Base-by-base conservation (phyloP, 2,797 vertebrate species). In the Alouatta caraya region DNA sequence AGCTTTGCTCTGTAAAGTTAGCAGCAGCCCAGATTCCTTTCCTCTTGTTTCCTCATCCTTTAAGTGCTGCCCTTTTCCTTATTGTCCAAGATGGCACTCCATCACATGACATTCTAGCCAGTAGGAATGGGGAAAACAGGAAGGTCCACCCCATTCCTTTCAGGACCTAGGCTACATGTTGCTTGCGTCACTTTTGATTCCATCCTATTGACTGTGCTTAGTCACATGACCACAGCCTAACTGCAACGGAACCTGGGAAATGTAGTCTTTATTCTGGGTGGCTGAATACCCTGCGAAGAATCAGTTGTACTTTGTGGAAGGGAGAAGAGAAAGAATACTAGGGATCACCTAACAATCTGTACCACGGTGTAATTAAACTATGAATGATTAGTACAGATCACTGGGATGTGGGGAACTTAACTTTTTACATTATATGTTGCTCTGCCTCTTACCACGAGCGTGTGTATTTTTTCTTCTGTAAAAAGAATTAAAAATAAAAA, bases 201-300 rank as follows among this genome's bases (percentile, higher is more conserved):
- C 44, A 82, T 61, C 75, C 26, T 42, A 4, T 24, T 8, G 28
- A 57, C 22, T 26, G 1, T 67, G 26, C 46, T 88, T 57, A 80
- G 61, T 76, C 83, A 61, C 26, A 6, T 46, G 75, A 70, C 21
- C 84, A 89, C 75, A 82, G 1, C 37, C 42, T 92, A 42, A 19
- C 75, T 37, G 39, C 88, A 92, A 26, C 30, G n/a, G 46, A 73
- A 48, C 30, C 79, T 86, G 83, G 67, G 57, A 92, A 50, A 73
- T 78, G 42, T 44, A 37, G 30, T 78, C 67, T 72, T 85, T 39
- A 88, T 37, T 88, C 72, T 44, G 24, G 22, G 46, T 5, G 44
- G 12, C 73, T 76, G 2, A 8, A 2, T 50, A 42, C 76, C 24
- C 1, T 75, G 19, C 64, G 81, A 55, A 24, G 73, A 81, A 37